Base-by-base conservation (phyloP, 2,113 vertebrate species). In the Lates calcarifer region DNA sequence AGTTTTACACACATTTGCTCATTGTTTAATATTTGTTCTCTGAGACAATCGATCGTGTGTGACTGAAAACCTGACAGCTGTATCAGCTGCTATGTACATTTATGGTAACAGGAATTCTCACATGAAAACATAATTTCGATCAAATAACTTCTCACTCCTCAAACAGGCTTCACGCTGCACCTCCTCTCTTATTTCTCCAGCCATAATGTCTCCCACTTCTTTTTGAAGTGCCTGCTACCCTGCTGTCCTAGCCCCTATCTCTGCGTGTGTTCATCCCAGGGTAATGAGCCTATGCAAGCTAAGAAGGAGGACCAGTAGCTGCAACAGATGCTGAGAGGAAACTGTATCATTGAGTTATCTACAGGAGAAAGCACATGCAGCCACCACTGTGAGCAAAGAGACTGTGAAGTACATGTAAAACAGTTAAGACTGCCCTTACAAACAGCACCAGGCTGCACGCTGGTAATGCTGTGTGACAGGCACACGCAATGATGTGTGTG, bases 251-350 rank as follows among this genome's bases (percentile, higher is more conserved):
- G 67, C 56, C 74, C 58, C 64, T 71, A 37, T 84, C 84, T 61
- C 85, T 76, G 75, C 84, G 51, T 83, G 84, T 58, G 73, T 37
- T 70, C 6, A 24, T 72, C 63, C 85, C 69, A 43, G 79, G 70
- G 57, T 91, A 89, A 89, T 85, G 85, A 91, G 81, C 69, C 81
- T 60, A 35, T 75, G 68, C 61, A 18, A 69, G 77, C 77, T 85
- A 66, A 81, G 73, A 37, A 56, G 62, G 68, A 77, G 61, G 72
- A 71, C 62, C 55, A 35, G 70, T 69, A 22, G 31, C 47, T 65
- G 67, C 67, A 79, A 63, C 62, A 72, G 83, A 82, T 80, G 56
- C 79, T 47, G 56, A 41, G 33, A 83, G 66, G 75, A 83, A 86
- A 86, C 49, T 26, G 78, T 73, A 60, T 60, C 67, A 71, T 37